Conservation (phyloP, 2,113 vertebrate species). For the Parotia lawesii region DNA sequence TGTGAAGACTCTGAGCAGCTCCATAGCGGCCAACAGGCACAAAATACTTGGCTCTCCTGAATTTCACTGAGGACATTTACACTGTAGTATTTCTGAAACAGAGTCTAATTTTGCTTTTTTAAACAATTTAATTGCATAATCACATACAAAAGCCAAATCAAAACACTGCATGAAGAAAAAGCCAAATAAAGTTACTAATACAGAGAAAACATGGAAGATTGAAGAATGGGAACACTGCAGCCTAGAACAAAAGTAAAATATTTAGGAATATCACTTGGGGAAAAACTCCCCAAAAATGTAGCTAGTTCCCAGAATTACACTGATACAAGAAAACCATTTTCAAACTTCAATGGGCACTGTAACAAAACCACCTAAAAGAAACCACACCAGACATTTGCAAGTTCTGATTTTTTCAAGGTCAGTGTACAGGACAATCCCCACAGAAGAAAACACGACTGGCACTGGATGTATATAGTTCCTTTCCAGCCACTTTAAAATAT, state of each 20-base stretch:
- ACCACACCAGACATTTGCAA: not conserved
- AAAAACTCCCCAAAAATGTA: accelerated
- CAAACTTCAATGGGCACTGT: not conserved
- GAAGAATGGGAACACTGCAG: not conserved
- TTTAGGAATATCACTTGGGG: not conserved
- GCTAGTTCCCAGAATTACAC: not conserved
- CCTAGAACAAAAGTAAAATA: not conserved
- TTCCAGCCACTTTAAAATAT: not conserved
- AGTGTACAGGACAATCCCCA: not conserved
- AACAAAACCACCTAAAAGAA: not conserved
- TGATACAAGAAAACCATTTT: not conserved
- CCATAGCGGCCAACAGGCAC: not conserved
- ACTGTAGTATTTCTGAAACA: not conserved
- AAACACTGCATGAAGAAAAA: not conserved
- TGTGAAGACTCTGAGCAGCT: not conserved
- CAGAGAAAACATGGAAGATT: not conserved
- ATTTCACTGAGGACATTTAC: not conserved
- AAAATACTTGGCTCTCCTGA: not conserved
- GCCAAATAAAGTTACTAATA: not conserved
- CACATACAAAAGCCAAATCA: not conserved
- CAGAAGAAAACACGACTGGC: not conserved
- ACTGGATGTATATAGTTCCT: accelerated
- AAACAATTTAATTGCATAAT: not conserved
- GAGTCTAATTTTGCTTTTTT: not conserved
- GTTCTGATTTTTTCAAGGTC: not conserved